phyloP scores from a whole-genome alignment of 2,797 vertebrate species.

The Orientallactaga sibirica region DNA sequence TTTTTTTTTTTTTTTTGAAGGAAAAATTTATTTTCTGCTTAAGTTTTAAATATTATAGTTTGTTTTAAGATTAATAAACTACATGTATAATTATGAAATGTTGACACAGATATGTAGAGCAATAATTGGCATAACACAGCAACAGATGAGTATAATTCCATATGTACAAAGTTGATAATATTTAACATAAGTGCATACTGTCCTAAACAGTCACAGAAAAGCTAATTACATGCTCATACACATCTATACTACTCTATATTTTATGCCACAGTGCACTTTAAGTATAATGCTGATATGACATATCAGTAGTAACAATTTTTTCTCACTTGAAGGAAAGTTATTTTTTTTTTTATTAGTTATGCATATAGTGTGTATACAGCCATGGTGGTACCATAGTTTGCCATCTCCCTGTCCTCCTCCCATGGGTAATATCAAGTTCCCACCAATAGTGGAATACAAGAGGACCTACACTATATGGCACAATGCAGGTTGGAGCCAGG shows the following conservation, averaged over 20 bases:
- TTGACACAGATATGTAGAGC: neutral
- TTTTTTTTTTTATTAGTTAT: neutral
- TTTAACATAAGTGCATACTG: neutral
- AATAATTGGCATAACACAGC: neutral
- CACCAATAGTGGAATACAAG: no score
- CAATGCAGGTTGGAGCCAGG: no score
- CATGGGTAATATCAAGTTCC: no score
- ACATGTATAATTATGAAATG: neutral
- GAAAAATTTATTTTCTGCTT: neutral
- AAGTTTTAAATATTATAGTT: no score
- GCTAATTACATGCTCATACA: no score
- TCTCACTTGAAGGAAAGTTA: neutral
- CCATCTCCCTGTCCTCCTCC: no score
- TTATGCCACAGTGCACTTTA: neutral
- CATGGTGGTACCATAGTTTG: no score
- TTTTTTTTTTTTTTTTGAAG: neutral
- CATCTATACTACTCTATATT: neutral
- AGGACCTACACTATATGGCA: no score
- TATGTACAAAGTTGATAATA: neutral
- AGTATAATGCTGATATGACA: neutral
- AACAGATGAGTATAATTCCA: neutral
- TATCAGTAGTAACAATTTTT: neutral
- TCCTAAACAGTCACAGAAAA: no score
- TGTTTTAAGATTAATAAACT: neutral
- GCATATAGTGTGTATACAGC: no score